Percentiles rank a stretch among this genome's conserved stretches.
Evolutionary conservation across 2,113 vertebrate species (phyloP).

Genomic region (Clarias macrocephalus): DNA sequence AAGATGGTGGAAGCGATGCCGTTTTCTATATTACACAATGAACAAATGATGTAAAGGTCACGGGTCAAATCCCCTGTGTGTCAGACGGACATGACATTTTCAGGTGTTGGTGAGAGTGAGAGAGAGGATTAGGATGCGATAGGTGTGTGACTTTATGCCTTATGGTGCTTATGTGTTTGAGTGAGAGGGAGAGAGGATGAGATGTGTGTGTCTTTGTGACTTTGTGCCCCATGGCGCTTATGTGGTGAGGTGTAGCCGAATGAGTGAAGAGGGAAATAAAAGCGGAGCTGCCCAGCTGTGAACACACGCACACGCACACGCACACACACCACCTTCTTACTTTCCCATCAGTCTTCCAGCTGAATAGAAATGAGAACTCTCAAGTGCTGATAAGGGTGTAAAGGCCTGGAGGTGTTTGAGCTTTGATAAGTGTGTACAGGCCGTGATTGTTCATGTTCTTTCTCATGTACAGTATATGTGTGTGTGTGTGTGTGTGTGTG

Average conservation of each 20-base stretch:
- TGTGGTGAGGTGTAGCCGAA: background rate
- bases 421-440: background rate
- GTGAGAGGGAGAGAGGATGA: background rate
- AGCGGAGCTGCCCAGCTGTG: constrained; percentile 3
- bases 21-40: background rate
- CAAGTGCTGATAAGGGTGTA: background rate
- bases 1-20: background rate
- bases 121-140: background rate
- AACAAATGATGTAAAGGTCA: background rate
- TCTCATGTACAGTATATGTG: background rate
- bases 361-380: background rate
- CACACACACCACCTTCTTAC: background rate
- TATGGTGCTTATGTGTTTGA: background rate
- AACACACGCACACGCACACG: background rate
- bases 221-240: background rate
- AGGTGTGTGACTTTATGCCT: background rate
- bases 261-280: constrained; percentile 19
- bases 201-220: background rate
- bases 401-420: background rate
- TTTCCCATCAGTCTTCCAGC: background rate
- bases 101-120: background rate
- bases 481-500: no score
- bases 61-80: background rate
- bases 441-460: background rate
- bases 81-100: background rate